Base-by-base conservation (phyloP, 92 coral and sea anemone genomes). In the Nematostella vectensis region DNA sequence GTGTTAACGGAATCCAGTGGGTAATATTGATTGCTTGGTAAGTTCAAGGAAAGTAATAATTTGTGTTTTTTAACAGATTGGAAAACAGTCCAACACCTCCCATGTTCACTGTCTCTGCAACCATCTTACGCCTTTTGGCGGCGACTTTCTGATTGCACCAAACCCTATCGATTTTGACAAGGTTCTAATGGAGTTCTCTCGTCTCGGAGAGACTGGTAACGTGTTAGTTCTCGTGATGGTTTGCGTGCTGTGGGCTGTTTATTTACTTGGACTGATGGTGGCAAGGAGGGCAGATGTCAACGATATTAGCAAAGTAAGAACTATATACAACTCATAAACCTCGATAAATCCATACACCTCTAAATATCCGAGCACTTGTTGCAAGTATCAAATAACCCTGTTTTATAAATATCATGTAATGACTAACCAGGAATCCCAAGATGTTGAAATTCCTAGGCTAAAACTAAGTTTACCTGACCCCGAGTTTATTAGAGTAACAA, bases 121-220 rank as follows among this genome's bases (percentile, higher is more conserved):
- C 49, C 97, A 89, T 48, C 78, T 89, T 48, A 76, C 97, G 10
- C 85, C 95, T 1, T 89, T 85, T 78, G 97, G 97, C 42, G 95
- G 97, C 11, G 84, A 81, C 37, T 76, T 89, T 54, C 65, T 89
- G 22, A 88, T 89, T 23, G 97, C 91, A 3, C 97, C 97, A 38
- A 89, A 89, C 67, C 97, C 95, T 1, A 89, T 89, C 54, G 89
- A 89, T 44, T 89, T 89, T 58, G 95, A 89, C 51, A 60, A 79
- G 27, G 89, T 86, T 1, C 70, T 83, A 37, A 47, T 51, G 2
- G 80, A 73, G 71, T 85, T 85, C 55, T 76, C 69, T 12, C 69
- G 61, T 19, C 83, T 89, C 20, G 79, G 66, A 29, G 95, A 89
- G 54, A 70, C 81, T 19, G 77, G 80, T 19, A 89, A 89, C 63